phyloP scores from a whole-genome alignment of 2,888 invertebrate species.

The Exephanes ischioxanthus region DNA sequence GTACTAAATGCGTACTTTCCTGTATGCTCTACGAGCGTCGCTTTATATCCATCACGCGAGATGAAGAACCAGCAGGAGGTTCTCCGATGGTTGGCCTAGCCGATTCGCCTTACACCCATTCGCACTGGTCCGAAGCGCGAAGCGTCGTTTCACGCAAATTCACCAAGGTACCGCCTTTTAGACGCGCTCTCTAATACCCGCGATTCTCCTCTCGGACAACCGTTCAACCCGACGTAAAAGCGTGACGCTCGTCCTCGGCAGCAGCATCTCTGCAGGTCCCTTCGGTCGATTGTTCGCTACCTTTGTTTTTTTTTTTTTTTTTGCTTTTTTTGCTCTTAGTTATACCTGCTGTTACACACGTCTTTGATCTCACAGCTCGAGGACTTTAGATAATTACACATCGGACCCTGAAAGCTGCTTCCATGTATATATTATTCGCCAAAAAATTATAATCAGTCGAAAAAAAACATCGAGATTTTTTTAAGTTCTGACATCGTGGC shows the following conservation, averaged over 20 bases:
- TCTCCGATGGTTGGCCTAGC: not conserved
- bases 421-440: not conserved
- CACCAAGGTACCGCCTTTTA: constrained; percentile 75
- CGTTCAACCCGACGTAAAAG: constrained; percentile 77
- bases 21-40: not conserved
- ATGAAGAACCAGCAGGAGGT: not conserved
- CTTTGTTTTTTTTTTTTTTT: constrained; percentile 7
- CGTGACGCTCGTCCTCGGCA: constrained; percentile 77
- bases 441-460: not conserved
- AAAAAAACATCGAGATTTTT: too few relatives aligned
- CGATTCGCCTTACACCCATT: constrained; percentile 38
- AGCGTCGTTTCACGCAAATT: constrained; percentile 82
- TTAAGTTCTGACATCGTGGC: too few relatives aligned
- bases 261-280: constrained; percentile 38
- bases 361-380: constrained; percentile 71
- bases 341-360: constrained; percentile 19
- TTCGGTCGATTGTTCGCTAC: constrained; percentile 50
- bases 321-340: constrained; percentile 5
- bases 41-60: constrained; percentile 2
- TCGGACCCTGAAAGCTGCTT: constrained; percentile 11
- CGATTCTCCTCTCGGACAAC: constrained; percentile 66
- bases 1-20: not conserved
- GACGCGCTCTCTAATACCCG: constrained; percentile 67
- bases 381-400: constrained; percentile 31
- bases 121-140: constrained; percentile 42